Evolutionary conservation across 2,888 invertebrate species (phyloP).

Genomic region (Timandra comae): DNA sequence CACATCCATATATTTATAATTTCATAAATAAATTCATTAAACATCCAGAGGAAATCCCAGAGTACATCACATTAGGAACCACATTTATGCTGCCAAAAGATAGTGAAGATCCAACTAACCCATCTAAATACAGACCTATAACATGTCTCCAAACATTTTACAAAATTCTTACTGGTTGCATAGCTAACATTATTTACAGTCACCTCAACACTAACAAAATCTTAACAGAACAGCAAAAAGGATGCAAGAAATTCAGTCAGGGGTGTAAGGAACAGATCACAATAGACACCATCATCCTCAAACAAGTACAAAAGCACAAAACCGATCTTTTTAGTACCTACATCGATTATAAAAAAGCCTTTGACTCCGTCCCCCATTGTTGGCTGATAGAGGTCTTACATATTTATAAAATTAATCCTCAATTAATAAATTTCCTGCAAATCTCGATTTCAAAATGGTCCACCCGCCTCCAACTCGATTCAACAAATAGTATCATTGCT

Average conservation of each 20-base stretch:
- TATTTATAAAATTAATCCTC: slow-evolving; percentile 18
- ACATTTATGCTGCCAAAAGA: slow-evolving; percentile 24
- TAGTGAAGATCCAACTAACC: slow-evolving; percentile 8
- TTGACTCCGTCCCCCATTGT: slow-evolving; percentile 20
- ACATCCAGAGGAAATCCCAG: slow-evolving; percentile 7
- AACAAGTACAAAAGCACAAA: slow-evolving; percentile 18
- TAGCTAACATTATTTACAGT: slow-evolving; percentile 15
- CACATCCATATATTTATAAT: slow-evolving; percentile 1
- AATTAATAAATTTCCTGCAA: slow-evolving; percentile 4
- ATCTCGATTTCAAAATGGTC: slow-evolving; percentile 10
- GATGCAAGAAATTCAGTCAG: too few relatives aligned
- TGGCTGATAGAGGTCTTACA: neutral
- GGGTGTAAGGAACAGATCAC: too few relatives aligned
- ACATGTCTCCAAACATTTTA: slow-evolving; percentile 26
- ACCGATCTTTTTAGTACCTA: slow-evolving; percentile 14
- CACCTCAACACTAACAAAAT: slow-evolving; percentile 16
- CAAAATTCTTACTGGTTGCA: slow-evolving; percentile 20
- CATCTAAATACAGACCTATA: slow-evolving; percentile 24
- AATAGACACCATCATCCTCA: slow-evolving; percentile 4
- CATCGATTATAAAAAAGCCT: slow-evolving; percentile 24
- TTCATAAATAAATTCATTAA: slow-evolving; percentile 11
- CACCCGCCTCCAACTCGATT: slow-evolving; percentile 10
- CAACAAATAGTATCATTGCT: neutral
- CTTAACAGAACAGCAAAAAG: slow-evolving; percentile 15
- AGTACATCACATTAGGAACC: slow-evolving; percentile 12